Evolutionary conservation across 2,113 vertebrate species (phyloP), one percentile per base, ranked within the genome.

Genomic region (Eupsittula cactorum): DNA sequence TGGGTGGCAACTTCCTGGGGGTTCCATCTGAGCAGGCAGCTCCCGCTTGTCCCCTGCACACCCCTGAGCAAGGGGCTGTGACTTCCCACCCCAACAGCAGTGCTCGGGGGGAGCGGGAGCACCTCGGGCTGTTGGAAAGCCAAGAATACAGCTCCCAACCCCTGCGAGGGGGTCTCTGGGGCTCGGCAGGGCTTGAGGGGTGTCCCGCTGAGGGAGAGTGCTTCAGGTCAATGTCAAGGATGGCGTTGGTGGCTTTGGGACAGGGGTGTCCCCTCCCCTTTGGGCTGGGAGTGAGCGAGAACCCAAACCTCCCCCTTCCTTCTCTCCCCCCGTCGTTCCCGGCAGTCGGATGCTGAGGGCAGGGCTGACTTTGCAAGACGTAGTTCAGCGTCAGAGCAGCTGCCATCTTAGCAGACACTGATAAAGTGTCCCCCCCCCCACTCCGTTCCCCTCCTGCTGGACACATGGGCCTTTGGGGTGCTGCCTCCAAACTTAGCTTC

Each of bases 401-500:
- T 97, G 96, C 97, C 95, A 96, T 97, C 93, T 97, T 97, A 96
- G 37, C 93, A 79, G 73, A 57, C 49, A 42, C 76, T 10, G 37
- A 59, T 46, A 44, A 97, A 68, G 57, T 27, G 7, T 7, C 24
- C 15, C 21, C 37, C 37, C 37, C 21, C 33, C 13, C 8, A 8
- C 4, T 14, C 4, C 7, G 5, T 14, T 1, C 5, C 37, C 27
- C 25, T 31, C 19, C 37, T 25, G 24, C 49, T 2, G 11, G 11
- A 12, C 53, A 7, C n/a, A 18, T 83, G 21, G 21, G 5, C 39
- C 39, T 83, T 88, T 74, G 86, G 49, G 71, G 68, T 33, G 64
- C 59, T 42, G 29, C 35, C 31, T 62, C 52, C 37, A 1, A 78
- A 75, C 74, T 91, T 50, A 42, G 16, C 15, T 39, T 39, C 55